These are phyloP conservation scores for Fragum sueziense DNA, from an alignment of 2,888 invertebrate species.

Conservation along the genomic window DNA sequence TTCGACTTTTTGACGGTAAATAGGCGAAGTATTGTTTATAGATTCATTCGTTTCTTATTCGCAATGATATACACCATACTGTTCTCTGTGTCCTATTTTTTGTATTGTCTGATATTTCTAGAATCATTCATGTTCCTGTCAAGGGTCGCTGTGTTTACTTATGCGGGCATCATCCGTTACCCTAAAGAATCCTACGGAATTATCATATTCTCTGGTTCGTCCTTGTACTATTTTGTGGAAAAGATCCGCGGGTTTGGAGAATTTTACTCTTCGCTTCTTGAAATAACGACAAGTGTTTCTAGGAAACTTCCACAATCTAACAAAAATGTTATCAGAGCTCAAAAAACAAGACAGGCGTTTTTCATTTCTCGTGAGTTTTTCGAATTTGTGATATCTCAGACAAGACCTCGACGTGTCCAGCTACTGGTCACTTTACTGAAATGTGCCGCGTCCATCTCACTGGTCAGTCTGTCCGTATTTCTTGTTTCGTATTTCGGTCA, in stretches of 20 bases:
- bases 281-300: background rate
- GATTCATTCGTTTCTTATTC: background rate
- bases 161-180: slow-evolving; percentile 15
- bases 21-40: background rate
- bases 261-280: background rate
- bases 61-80: background rate
- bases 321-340: background rate
- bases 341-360: background rate
- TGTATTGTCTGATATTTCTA: slow-evolving; percentile 12
- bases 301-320: background rate
- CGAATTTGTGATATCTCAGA: slow-evolving; percentile 1
- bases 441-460: background rate
- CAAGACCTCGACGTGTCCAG: slow-evolving; percentile 6
- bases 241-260: slow-evolving; percentile 1
- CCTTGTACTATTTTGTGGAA: slow-evolving; percentile 1
- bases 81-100: background rate
- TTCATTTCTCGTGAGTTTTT: background rate
- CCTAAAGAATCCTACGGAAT: slow-evolving; percentile 21
- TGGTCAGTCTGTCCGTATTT: slow-evolving; percentile 6
- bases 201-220: background rate
- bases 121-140: slow-evolving; percentile 22
- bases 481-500: slow-evolving; percentile 3
- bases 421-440: slow-evolving; percentile 4
- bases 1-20: background rate
- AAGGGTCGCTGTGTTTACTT: slow-evolving; percentile 16